These are phyloP conservation scores for Chironex yamaguchii DNA, from an alignment of 30 jellyfish, hydroid and myxozoan species.

Conservation along the genomic window DNA sequence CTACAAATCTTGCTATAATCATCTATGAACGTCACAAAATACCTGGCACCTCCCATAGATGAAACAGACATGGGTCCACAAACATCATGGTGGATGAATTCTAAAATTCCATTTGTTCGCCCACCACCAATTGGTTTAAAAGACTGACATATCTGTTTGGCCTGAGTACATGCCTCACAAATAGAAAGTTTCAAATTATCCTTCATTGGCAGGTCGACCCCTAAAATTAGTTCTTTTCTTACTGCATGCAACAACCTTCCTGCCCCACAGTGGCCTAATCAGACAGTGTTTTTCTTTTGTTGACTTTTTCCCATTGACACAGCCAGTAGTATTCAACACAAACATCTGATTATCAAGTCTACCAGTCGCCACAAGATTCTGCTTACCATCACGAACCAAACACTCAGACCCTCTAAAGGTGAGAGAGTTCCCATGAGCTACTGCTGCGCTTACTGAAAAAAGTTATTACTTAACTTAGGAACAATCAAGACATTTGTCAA, in stretches of 20 bases:
- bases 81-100: neutral
- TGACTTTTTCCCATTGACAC: neutral
- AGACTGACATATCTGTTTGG: neutral
- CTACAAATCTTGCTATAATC: neutral
- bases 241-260: neutral
- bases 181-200: neutral
- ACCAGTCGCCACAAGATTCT: neutral
- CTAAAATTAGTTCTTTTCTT: slow-evolving; percentile 3
- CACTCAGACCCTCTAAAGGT: neutral
- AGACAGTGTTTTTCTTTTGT: neutral
- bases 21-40: slow-evolving; percentile 1
- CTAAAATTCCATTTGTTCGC: neutral
- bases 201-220: neutral
- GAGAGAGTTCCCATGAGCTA: neutral
- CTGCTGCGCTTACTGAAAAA: neutral
- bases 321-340: neutral
- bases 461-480: slow-evolving; percentile 1
- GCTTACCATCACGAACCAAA: neutral
- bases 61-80: slow-evolving; percentile 8
- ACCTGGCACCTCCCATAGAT: slow-evolving; percentile 2
- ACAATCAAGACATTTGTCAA: neutral
- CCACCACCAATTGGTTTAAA: neutral
- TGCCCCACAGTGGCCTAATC: slow-evolving; percentile 44
- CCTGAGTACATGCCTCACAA: neutral
- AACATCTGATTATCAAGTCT: neutral